phyloP scores from a whole-genome alignment of 2,888 invertebrate species.

The Andrena bucephala region DNA sequence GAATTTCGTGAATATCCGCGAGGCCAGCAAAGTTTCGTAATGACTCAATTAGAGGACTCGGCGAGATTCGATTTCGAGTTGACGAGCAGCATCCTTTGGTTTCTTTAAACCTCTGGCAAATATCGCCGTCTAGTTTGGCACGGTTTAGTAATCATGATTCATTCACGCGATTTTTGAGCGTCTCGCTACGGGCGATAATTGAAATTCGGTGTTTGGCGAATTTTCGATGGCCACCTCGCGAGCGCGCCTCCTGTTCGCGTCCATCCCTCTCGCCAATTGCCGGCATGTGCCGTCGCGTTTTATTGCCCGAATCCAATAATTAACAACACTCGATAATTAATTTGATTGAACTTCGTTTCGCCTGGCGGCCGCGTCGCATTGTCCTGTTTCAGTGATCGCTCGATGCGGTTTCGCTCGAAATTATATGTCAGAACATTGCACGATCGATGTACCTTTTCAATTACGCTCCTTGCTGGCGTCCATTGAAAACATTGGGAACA shows the following conservation, averaged over 20 bases:
- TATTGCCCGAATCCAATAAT: conserved; percentile 78
- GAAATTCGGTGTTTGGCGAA: conserved; percentile 74
- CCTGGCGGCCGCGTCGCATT: conserved; percentile 65
- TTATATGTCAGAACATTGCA: not conserved
- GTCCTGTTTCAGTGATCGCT: conserved; percentile 65
- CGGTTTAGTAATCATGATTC: conserved; percentile 61
- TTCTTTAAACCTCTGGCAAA: not conserved
- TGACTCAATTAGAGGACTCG: conserved; percentile 7
- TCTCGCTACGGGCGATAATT: conserved; percentile 61
- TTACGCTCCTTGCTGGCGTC: not conserved
- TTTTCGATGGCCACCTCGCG: conserved; percentile 54
- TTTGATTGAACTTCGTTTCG: conserved; percentile 80
- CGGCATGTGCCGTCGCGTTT: conserved; percentile 67
- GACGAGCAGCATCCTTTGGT: not conserved
- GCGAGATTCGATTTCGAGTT: conserved; percentile 8
- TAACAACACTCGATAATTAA: conserved; percentile 81
- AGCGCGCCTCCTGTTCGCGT: not conserved
- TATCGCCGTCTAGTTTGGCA: not conserved
- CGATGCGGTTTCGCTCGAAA: conserved; percentile 8
- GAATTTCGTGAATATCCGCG: conserved; percentile 5
- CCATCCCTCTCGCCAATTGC: conserved; percentile 33
- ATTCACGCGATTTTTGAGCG: conserved; percentile 54
- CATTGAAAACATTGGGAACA: not conserved
- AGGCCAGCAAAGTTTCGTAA: not conserved
- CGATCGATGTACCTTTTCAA: not conserved